A percentile compares a stretch with the other conserved stretches of the same genome.
phyloP scores from a whole-genome alignment of 2,797 vertebrate species.

The Hipposideros larvatus region DNA sequence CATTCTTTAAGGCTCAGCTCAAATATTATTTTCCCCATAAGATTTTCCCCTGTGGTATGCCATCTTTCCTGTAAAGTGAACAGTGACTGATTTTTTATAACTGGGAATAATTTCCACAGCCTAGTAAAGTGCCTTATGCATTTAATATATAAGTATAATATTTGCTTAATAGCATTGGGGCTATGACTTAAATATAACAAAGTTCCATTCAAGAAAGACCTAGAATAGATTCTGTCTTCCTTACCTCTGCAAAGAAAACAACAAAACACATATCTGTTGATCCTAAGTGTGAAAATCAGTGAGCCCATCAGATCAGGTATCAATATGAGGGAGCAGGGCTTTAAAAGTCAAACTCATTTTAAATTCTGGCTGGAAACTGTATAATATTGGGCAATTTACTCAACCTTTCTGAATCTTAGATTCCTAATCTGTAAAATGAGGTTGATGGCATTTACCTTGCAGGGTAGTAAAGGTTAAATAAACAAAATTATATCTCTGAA shows the following conservation, averaged over 20 bases:
- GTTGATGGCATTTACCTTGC: not conserved
- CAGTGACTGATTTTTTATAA: not conserved
- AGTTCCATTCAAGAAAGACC: not conserved
- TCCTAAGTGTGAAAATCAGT: not conserved
- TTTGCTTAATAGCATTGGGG: not conserved
- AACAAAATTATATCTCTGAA: not conserved
- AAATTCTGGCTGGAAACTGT: not conserved
- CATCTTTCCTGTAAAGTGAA: not conserved
- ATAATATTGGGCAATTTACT: not conserved
- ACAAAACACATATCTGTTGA: not conserved
- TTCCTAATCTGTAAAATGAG: not conserved
- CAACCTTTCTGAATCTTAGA: not conserved
- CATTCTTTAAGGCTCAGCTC: not conserved
- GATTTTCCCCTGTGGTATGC: not conserved
- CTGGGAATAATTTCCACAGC: not conserved
- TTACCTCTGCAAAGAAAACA: not conserved
- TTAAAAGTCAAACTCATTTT: not conserved
- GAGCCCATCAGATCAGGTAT: not conserved
- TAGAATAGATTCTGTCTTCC: not conserved
- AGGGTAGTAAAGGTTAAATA: not conserved
- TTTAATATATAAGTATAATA: not conserved
- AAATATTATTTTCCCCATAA: conserved; percentile 35
- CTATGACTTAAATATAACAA: not conserved
- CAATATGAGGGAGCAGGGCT: not conserved
- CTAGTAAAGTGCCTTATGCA: not conserved